Base-by-base conservation (phyloP, 2,113 vertebrate genomes). In the Anarrhichthys ocellatus region DNA sequence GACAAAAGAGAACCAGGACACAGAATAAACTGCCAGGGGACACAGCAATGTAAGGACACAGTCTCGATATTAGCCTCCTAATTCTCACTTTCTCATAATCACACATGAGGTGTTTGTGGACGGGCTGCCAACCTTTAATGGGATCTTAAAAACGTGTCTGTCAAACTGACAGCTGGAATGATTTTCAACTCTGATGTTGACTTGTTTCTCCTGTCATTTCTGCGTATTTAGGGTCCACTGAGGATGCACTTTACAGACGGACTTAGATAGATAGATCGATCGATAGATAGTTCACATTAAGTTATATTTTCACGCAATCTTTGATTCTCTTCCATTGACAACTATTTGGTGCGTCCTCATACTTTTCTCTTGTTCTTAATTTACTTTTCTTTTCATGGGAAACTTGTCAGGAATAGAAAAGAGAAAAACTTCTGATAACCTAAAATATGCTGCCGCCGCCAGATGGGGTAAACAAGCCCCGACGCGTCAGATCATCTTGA, bases 31-130 rank as follows among this genome's bases (percentile, higher is more conserved):
- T 15, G 15, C 9, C 29, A 36, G 29, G 22, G 40, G 27, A 27
- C 27, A 27, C 27, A 27, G 46, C 27, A 10, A 84, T 50, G 90
- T 89, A 86, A 91, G 87, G 11, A 27, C 8, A 38, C 22, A 1
- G 4, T 67, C 3, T 61, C 18, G 13, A 24, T 82, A 8, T 50
- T 40, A 18, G 6, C 29, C n/a, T 56, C 0, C 52, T 14, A 2
- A 14, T 8, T 52, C 14, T 66, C 44, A 75, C 24, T 20, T 48
- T 24, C 0, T 50, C 8, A 18, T 38, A 15, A 22, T 3, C 48
- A 15, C 14, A 1, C 11, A 3, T n/a, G 56, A 29, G 24, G 2
- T 67, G 7, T 61, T 36, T 68, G 40, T 29, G 3, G 34, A 52
- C 69, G 1, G 46, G 4, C 4, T 67, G 14, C n/a, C 17, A 27